Conservation (phyloP, 1,140 invertebrate species). For the Bombus turneri region DNA sequence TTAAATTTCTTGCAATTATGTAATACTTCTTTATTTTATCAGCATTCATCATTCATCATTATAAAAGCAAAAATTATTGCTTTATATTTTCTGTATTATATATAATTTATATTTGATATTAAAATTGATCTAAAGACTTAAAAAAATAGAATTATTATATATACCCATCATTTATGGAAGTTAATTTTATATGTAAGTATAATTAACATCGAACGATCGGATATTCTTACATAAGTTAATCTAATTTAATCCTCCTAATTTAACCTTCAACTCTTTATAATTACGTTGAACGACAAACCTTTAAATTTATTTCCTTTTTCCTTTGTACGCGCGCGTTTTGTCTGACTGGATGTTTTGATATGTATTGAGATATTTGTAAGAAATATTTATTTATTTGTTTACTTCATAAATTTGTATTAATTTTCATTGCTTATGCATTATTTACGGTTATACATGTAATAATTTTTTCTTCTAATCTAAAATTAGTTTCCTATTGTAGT, state of each 20-base stretch:
- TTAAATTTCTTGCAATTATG: background rate
- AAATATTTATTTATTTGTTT: background rate
- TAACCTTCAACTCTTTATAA: constrained; percentile 39
- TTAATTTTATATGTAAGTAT: constrained; percentile 22
- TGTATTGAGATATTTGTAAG: background rate
- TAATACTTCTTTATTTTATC: no score
- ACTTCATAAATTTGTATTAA: background rate
- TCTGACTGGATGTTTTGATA: background rate
- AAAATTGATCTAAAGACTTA: background rate
- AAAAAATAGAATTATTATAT: background rate
- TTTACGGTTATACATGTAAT: background rate
- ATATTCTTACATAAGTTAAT: constrained; percentile 39
- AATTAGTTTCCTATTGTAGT: background rate
- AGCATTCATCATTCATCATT: no score
- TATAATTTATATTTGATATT: constrained; percentile 2
- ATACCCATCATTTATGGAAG: background rate
- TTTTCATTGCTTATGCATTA: no score
- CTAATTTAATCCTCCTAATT: constrained; percentile 29
- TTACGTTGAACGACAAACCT: background rate
- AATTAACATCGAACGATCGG: constrained; percentile 24
- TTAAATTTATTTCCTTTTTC: background rate
- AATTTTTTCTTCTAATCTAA: background rate
- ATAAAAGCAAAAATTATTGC: background rate
- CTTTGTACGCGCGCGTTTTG: background rate
- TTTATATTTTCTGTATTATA: background rate